Percentiles rank a stretch among this genome's conserved stretches.
phyloP scores from a whole-genome alignment of 2,888 invertebrate genomes.

The Listrodromus nycthemerus region DNA sequence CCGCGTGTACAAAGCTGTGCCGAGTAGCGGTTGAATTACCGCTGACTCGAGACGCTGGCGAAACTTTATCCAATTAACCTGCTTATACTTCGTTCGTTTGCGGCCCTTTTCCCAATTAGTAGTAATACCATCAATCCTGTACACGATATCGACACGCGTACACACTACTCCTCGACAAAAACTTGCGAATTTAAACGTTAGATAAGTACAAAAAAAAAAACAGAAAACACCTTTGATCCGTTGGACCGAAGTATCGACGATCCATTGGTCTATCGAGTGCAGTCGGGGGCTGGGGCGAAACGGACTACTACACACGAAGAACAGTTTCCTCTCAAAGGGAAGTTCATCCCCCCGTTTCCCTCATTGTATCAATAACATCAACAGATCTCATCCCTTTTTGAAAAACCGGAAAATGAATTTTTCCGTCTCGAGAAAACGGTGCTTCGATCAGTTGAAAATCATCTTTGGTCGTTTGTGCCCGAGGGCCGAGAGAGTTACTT shows the following conservation, averaged over 20 bases:
- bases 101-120: conserved; percentile 47
- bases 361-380: background rate
- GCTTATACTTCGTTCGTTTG: conserved; percentile 54
- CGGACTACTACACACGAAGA: background rate
- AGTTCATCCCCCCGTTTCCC: background rate
- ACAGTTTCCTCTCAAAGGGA: background rate
- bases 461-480: conserved; percentile 60
- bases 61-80: conserved; percentile 68
- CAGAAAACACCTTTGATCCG: background rate
- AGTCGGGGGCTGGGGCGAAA: background rate
- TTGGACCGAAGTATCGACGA: background rate
- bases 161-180: background rate
- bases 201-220: background rate
- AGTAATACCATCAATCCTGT: conserved; percentile 41
- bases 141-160: background rate
- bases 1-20: conserved; percentile 36
- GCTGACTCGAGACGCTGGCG: conserved; percentile 38
- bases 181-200: background rate
- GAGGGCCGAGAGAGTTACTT: conserved; percentile 39
- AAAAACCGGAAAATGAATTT: background rate
- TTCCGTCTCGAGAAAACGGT: background rate
- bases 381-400: background rate
- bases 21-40: conserved; percentile 46
- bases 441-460: conserved; percentile 60
- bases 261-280: background rate